Percentiles rank a stretch among this genome's conserved stretches.
Conservation (phyloP, 2,888 invertebrate genomes). For the Vannuccia rotundouncinata region DNA sequence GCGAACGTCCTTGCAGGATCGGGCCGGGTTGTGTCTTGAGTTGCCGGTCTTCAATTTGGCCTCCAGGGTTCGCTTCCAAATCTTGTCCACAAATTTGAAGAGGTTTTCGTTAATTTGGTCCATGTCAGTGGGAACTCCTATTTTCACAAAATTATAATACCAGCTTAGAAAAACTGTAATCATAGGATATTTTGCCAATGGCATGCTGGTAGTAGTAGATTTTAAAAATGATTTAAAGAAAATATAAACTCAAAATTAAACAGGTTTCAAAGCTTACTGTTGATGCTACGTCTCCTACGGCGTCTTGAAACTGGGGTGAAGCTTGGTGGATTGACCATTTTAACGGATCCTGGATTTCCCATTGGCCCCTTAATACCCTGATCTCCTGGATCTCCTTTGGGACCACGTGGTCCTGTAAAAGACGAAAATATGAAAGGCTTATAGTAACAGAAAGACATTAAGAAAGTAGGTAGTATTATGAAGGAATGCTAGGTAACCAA, state of each 20-base stretch:
- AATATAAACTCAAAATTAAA: no score
- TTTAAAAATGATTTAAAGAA: no score
- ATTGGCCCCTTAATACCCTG: neutral
- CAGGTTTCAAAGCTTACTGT: neutral
- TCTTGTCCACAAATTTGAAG: conserved; percentile 32
- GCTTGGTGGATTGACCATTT: neutral
- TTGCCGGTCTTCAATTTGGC: neutral
- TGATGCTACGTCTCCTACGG: neutral
- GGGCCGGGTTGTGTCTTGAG: conserved; percentile 1
- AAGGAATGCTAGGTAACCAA: neutral
- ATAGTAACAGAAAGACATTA: no score
- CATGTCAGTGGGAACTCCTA: neutral
- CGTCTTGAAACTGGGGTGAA: neutral
- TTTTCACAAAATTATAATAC: no score
- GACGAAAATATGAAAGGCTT: no score
- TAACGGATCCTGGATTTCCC: conserved; percentile 22
- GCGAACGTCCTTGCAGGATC: conserved; percentile 34
- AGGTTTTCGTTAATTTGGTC: conserved; percentile 19
- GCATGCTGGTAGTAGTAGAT: no score
- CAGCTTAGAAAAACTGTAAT: neutral
- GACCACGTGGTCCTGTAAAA: neutral
- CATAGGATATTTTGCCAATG: no score
- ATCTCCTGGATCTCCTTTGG: conserved; percentile 29
- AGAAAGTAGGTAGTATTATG: no score
- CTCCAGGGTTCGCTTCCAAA: conserved; percentile 3